phyloP scores from a whole-genome alignment of 1,140 invertebrate species.

The Habropoda laboriosa region DNA sequence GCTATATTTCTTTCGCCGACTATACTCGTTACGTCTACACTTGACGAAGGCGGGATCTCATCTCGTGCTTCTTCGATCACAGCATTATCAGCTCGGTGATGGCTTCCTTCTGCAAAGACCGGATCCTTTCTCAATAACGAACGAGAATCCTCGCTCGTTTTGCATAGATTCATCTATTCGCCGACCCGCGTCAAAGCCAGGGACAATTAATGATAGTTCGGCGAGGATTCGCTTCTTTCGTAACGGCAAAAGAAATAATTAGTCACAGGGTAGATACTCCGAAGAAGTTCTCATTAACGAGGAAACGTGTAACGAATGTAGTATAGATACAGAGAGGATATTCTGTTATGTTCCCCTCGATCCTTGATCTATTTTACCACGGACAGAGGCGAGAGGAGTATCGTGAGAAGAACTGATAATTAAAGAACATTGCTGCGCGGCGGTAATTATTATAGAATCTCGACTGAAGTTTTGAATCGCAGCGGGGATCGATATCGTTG shows the following conservation, averaged over 20 bases:
- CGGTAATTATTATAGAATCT: constrained; percentile 27
- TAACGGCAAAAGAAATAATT: constrained; percentile 45
- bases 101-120: neutral
- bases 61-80: neutral
- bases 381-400: neutral
- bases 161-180: neutral
- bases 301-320: constrained; percentile 23
- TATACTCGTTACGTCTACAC: too few relatives aligned
- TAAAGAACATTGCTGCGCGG: constrained; percentile 43
- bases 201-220: constrained; percentile 44
- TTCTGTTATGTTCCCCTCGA: constrained; percentile 36
- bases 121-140: neutral
- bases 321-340: constrained; percentile 11
- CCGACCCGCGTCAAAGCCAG: constrained; percentile 8
- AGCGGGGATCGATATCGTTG: constrained; percentile 17
- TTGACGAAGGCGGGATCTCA: neutral
- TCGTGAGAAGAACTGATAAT: constrained; percentile 38
- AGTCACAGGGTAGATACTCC: constrained; percentile 36
- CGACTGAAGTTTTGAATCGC: neutral
- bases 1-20: too few relatives aligned
- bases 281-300: constrained; percentile 50
- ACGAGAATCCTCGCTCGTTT: neutral
- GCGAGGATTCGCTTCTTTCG: constrained; percentile 3
- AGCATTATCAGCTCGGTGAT: neutral
- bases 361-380: constrained; percentile 1